Evolutionary conservation across 2,113 vertebrate species (phyloP), one percentile per base, ranked within the genome.

Genomic region (Motacilla alba): DNA sequence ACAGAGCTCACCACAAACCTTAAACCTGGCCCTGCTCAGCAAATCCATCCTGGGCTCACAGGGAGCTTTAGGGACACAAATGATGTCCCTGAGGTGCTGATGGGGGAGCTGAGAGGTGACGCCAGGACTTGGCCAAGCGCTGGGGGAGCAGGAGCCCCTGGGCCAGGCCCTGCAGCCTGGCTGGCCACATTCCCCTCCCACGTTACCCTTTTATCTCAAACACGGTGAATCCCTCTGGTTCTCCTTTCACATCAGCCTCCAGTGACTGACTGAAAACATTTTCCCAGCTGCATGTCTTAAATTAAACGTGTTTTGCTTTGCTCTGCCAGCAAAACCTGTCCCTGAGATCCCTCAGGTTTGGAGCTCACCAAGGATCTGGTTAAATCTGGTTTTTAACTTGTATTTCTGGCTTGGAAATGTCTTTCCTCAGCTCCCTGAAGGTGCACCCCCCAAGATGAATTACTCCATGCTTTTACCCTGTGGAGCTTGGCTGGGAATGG

Each of bases 241-340:
- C 64, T 85, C 66, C 84, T 85, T 76, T 66, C 67, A 58, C 0
- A 5, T 85, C 95, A 91, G 70, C 74, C 70, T 93, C 78, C 18
- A 21, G 63, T 39, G 82, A 82, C 87, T 83, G 82, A 93, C 9
- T 62, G 67, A 90, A 95, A 95, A 87, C 91, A 93, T 74, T 87
- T 93, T 79, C 87, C 78, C 78, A 89, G 91, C 93, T 83, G 92
- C 70, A 62, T 8, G 43, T 74, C 82, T 87, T 89, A 95, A 94
- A 95, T 95, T 67, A 80, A 90, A 83, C 3, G 7, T 28, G 83
- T 91, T 96, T 97, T 91, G 67, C 70, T 95, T 70, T 58, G 66
- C 77, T 94, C 56, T 73, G 22, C 66, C 63, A 59, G 58, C 56
- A 72, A 91, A 94, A 67, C 28, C 80, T 16, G 37, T 31, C 62